Conservation (phyloP, 1,140 invertebrate genomes). For the Apis dorsata region DNA sequence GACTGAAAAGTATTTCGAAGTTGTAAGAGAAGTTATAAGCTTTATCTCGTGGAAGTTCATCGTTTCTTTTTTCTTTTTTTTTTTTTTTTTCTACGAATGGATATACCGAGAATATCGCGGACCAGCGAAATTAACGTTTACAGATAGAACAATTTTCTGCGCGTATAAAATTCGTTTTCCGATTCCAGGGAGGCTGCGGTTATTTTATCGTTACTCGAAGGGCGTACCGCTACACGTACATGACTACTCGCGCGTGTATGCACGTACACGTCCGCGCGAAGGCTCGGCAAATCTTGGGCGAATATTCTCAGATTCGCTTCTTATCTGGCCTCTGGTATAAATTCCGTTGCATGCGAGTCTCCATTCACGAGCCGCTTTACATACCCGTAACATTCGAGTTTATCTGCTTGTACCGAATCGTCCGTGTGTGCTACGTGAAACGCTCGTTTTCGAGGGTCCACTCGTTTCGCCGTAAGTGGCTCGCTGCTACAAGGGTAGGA, state of each 20-base stretch:
- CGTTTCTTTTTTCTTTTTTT: conserved; percentile 18
- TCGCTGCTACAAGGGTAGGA: conserved; percentile 39
- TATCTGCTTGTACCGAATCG: conserved; percentile 48
- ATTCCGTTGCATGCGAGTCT: conserved; percentile 43
- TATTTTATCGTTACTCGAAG: conserved; percentile 36
- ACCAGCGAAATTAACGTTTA: conserved; percentile 36
- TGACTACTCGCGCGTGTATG: too few relatives aligned
- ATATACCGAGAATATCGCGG: conserved; percentile 21
- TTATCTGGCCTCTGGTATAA: conserved; percentile 44
- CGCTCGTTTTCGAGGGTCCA: conserved; percentile 52
- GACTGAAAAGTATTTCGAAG: neutral
- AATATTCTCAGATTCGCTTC: conserved; percentile 41
- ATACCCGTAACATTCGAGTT: conserved; percentile 46
- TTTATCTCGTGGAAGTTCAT: conserved; percentile 35
- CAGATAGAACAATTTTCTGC: conserved; percentile 47
- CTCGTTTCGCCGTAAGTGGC: conserved; percentile 47
- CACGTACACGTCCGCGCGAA: neutral
- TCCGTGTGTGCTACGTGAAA: conserved; percentile 19
- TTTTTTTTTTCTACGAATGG: conserved; percentile 1
- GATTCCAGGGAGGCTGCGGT: conserved; percentile 1
- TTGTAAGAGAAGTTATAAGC: neutral
- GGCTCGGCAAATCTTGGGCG: conserved; percentile 2
- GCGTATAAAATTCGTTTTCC: conserved; percentile 42
- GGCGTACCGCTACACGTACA: too few relatives aligned
- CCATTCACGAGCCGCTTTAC: conserved; percentile 45